Evolutionary conservation across 2,888 invertebrate species (phyloP).

Genomic region (Balanococcus diminutus): DNA sequence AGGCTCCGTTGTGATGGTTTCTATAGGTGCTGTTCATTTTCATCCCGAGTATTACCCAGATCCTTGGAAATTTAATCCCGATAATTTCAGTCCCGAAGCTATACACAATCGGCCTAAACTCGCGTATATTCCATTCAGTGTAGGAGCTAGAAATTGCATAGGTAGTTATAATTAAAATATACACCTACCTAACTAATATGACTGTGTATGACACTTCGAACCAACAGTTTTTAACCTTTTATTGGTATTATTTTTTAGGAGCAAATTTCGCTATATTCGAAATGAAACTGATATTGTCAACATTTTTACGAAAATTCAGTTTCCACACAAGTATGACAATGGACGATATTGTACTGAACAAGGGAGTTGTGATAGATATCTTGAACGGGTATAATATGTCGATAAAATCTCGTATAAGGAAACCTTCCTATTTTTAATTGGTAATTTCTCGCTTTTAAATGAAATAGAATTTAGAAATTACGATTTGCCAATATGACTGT

Average conservation of each 20-base stretch:
- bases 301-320: conserved; percentile 57
- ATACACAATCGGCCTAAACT: conserved; percentile 18
- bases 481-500: no score
- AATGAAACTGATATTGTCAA: conserved; percentile 57
- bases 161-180: no score
- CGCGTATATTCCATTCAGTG: conserved; percentile 32
- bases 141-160: conserved; percentile 32
- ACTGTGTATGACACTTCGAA: no score
- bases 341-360: conserved; percentile 57
- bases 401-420: no score
- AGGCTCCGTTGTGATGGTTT: background rate
- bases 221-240: no score
- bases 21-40: background rate
- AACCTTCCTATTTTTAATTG: no score
- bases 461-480: no score
- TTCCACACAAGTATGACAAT: conserved; percentile 57
- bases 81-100: conserved; percentile 43
- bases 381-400: no score
- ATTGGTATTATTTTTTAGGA: background rate
- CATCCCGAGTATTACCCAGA: conserved; percentile 36
- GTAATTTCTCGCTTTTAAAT: no score
- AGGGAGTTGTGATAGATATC: no score
- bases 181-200: no score
- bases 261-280: background rate
- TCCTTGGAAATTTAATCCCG: conserved; percentile 43